Evolutionary conservation across 1,140 invertebrate species (phyloP).

Genomic region (Meloidogyne floridensis): DNA sequence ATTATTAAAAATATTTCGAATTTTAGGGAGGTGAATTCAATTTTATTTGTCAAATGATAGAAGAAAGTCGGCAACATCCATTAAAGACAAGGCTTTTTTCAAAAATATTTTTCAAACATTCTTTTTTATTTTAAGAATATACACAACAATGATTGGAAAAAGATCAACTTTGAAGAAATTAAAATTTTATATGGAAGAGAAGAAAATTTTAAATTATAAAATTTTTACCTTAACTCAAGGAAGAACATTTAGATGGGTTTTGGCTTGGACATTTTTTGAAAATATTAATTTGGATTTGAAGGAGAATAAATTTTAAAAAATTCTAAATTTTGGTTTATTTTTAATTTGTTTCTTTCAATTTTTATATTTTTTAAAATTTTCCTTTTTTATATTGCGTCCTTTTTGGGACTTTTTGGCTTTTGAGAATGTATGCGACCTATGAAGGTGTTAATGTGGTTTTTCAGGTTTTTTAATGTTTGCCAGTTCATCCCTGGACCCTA

Average conservation of each 20-base stretch:
- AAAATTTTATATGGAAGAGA: background rate
- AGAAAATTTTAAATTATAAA: slow-evolving; percentile 10
- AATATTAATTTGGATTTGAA: slow-evolving; percentile 19
- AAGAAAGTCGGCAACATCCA: slow-evolving; percentile 40
- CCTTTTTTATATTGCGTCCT: background rate
- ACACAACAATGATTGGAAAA: slow-evolving; percentile 37
- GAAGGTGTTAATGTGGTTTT: too few species aligned
- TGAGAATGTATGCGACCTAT: too few species aligned
- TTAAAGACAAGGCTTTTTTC: slow-evolving; percentile 15
- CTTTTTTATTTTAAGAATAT: slow-evolving; percentile 22
- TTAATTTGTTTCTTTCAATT: slow-evolving; percentile 3
- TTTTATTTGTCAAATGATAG: slow-evolving; percentile 38
- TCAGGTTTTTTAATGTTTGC: too few species aligned
- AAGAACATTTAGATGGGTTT: slow-evolving; percentile 34
- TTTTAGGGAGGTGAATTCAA: slow-evolving; percentile 39
- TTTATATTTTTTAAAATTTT: background rate
- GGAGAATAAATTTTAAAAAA: background rate
- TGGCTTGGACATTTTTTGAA: slow-evolving; percentile 35
- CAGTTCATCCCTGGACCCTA: too few species aligned
- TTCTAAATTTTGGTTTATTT: background rate
- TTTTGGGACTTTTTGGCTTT: background rate
- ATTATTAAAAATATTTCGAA: background rate
- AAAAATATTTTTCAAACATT: slow-evolving; percentile 8
- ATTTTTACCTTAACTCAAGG: slow-evolving; percentile 35
- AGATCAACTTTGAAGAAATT: slow-evolving; percentile 18